These are phyloP conservation scores for Galago senegalensis DNA, from an alignment of 2,797 vertebrate genomes.

Conservation along the genomic window DNA sequence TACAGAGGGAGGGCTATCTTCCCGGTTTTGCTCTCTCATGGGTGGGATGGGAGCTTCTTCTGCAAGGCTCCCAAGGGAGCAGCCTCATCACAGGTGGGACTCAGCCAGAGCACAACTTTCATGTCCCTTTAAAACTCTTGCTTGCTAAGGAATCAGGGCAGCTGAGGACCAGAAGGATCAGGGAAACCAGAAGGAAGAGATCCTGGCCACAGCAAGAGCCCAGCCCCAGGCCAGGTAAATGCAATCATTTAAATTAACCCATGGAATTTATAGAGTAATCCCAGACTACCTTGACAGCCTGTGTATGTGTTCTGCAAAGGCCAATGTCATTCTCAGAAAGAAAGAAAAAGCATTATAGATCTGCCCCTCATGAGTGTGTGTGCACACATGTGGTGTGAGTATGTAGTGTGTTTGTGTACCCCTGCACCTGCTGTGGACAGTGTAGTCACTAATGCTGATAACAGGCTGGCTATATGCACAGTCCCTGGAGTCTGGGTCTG, in stretches of 20 bases:
- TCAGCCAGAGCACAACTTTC: neutral
- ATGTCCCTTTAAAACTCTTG: neutral
- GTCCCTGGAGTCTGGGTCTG: neutral
- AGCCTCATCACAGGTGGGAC: too few species aligned
- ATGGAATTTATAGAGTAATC: neutral
- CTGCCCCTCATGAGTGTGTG: neutral
- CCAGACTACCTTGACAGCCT: neutral
- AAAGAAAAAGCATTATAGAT: neutral
- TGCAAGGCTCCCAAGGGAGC: neutral
- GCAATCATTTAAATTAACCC: neutral
- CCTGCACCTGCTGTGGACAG: neutral
- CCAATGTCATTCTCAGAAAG: conserved; percentile 39
- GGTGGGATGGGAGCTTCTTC: neutral
- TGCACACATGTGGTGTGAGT: too few species aligned
- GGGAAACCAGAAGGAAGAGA: neutral
- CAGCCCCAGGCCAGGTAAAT: neutral
- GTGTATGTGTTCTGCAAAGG: neutral
- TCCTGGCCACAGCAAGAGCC: neutral
- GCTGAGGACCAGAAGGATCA: neutral
- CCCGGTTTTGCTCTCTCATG: neutral
- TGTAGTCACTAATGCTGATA: neutral
- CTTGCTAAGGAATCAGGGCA: neutral
- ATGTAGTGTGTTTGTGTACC: neutral
- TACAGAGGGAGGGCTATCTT: neutral
- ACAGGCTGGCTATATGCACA: neutral